These are phyloP conservation scores for Chrysocyon brachyurus DNA, from an alignment of 2,797 vertebrate genomes.

Conservation along the genomic window DNA sequence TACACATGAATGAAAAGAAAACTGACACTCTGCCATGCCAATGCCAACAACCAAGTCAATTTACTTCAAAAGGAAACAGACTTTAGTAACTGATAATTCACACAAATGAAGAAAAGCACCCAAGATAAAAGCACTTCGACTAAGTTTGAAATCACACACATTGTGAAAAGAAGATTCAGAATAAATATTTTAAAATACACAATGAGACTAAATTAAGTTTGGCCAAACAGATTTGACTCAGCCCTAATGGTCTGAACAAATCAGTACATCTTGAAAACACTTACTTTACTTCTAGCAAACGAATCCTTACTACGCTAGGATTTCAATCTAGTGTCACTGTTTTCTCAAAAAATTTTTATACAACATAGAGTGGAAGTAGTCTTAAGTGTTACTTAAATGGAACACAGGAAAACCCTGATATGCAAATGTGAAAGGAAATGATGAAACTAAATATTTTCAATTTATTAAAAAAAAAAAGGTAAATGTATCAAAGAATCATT, in stretches of 20 bases:
- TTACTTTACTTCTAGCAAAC: slow-evolving; percentile 13
- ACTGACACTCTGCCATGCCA: slow-evolving; percentile 62
- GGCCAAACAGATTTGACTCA: slow-evolving; percentile 76
- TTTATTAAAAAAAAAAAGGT: slow-evolving; percentile 68
- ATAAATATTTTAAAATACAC: slow-evolving; percentile 61
- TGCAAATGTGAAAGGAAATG: slow-evolving; percentile 72
- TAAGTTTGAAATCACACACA: slow-evolving; percentile 62
- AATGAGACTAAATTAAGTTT: slow-evolving; percentile 61
- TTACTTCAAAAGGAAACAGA: slow-evolving; percentile 68
- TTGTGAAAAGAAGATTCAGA: background rate
- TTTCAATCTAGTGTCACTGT: slow-evolving; percentile 68
- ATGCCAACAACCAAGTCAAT: slow-evolving; percentile 60
- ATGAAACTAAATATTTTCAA: slow-evolving; percentile 69
- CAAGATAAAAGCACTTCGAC: slow-evolving; percentile 54
- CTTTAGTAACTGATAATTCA: slow-evolving; percentile 46
- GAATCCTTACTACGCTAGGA: slow-evolving; percentile 40
- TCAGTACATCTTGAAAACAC: slow-evolving; percentile 70
- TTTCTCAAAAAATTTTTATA: slow-evolving; percentile 23
- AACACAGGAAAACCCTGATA: slow-evolving; percentile 61
- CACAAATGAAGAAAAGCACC: slow-evolving; percentile 62
- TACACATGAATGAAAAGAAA: slow-evolving; percentile 70
- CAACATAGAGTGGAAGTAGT: background rate
- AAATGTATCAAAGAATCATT: slow-evolving; percentile 84
- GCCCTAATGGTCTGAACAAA: slow-evolving; percentile 75
- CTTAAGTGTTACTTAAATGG: slow-evolving; percentile 49